Percentiles rank a stretch among this genome's conserved stretches.
Evolutionary conservation across 1,140 invertebrate genomes (phyloP).

Genomic region (Drosophila setifemur): DNA sequence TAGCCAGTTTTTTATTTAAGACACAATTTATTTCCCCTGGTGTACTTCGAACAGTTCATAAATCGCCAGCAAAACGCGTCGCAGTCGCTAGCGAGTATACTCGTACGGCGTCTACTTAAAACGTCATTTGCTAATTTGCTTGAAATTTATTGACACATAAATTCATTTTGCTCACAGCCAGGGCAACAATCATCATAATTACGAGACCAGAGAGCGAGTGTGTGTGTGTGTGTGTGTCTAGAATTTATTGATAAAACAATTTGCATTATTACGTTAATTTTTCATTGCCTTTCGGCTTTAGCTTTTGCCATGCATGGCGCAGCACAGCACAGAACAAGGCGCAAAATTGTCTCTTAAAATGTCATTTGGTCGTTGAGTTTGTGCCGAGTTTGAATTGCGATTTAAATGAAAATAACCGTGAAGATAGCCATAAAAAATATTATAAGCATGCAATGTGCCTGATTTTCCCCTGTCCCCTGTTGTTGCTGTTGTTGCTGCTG

Average conservation of each 20-base stretch:
- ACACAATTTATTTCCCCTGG: too few relatives aligned
- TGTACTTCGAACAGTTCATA: conserved; percentile 71
- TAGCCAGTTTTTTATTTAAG: too few relatives aligned
- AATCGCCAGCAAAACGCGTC: conserved; percentile 53
- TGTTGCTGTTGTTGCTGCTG: conserved; percentile 9
- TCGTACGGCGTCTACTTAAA: conserved; percentile 70
- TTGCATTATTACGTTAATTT: conserved; percentile 77
- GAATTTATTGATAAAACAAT: conserved; percentile 80
- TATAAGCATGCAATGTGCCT: conserved; percentile 28
- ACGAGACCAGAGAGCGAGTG: conserved; percentile 18
- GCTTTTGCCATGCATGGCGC: conserved; percentile 14
- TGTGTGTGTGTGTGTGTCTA: conserved; percentile 52
- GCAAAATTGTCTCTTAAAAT: conserved; percentile 80
- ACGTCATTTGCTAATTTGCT: conserved; percentile 78
- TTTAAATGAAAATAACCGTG: conserved; percentile 80
- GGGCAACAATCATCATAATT: conserved; percentile 60
- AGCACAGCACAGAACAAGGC: conserved; percentile 45
- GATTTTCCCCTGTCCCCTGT: background rate
- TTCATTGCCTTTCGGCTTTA: too few relatives aligned
- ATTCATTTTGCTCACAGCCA: conserved; percentile 58
- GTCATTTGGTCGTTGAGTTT: conserved; percentile 54
- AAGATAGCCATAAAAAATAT: conserved; percentile 75
- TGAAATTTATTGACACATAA: conserved; percentile 79
- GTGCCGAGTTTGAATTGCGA: conserved; percentile 66
- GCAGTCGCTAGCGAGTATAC: conserved; percentile 8